Conservation (phyloP, 2,888 invertebrate genomes). For the Apodemia hepburni region DNA sequence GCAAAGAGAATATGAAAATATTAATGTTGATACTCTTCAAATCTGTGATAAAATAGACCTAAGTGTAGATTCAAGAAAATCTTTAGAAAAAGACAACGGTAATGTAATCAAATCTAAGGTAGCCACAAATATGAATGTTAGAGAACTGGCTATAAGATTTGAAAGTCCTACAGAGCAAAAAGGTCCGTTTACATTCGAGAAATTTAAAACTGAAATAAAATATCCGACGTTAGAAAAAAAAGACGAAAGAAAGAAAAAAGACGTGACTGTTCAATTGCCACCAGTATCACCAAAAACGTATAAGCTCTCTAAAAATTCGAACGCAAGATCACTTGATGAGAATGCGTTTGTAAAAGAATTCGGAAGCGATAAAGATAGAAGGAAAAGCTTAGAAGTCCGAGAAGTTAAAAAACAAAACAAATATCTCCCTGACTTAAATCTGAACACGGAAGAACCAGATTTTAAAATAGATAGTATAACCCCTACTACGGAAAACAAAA, state of each 20-base stretch:
- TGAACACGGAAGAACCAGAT: conserved; percentile 55
- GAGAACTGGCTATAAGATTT: conserved; percentile 82
- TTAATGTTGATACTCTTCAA: conserved; percentile 55
- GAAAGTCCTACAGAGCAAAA: conserved; percentile 82
- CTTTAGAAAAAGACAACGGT: conserved; percentile 55
- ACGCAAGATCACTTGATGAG: conserved; percentile 86
- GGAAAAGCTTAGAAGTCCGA: conserved; percentile 83
- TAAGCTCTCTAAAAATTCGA: conserved; percentile 80
- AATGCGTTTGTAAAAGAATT: conserved; percentile 87
- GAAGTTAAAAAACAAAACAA: conserved; percentile 81
- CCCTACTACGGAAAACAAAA: conserved; percentile 82
- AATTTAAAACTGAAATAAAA: conserved; percentile 65
- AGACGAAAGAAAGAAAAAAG: conserved; percentile 48
- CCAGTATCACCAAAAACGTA: conserved; percentile 81
- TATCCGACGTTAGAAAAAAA: conserved; percentile 57
- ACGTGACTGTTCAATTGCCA: conserved; percentile 67
- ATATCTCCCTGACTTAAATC: conserved; percentile 62
- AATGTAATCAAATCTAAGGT: conserved; percentile 46
- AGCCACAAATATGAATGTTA: conserved; percentile 71
- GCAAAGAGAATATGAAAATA: conserved; percentile 59
- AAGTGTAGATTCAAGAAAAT: conserved; percentile 35
- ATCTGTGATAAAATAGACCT: conserved; percentile 56
- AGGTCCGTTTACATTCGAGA: conserved; percentile 78
- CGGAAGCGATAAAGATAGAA: conserved; percentile 67
- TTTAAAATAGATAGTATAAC: conserved; percentile 63